Evolutionary conservation across 2,888 invertebrate species (phyloP), one percentile per base, ranked within the genome.

Genomic region (Lamproptera curius): DNA sequence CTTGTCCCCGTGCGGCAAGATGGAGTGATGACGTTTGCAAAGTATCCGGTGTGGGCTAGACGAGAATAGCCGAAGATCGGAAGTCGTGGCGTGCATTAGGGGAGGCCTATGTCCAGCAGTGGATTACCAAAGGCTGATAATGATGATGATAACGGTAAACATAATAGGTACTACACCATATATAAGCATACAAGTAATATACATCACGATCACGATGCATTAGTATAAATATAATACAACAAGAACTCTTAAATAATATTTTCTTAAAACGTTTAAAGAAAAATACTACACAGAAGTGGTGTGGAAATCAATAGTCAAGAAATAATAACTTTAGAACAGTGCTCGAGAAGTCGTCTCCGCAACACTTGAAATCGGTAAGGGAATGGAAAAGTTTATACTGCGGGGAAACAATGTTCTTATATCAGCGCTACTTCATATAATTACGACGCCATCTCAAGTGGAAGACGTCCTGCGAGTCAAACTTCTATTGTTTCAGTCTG

Each of bases 401-500:
- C 43, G 46, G 48, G 42, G 37, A 50, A 63, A 57, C 61, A 58
- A 43, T 54, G 46, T 52, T 45, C 51, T 54, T 58, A 36, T 37
- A 50, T 37, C 36, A 37, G 13, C 44, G 43, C 49, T 40, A 50
- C 44, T 44, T 67, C 61, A 62, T 57, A 59, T 69, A 73, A 74
- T 75, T 71, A 74, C 62, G 57, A 69, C 64, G 68, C 71, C 68
- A 68, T 71, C 60, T 58, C 61, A 56, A 64, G 46, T 49, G 16
- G 44, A 62, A 68, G 61, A 66, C 60, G 61, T 61, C 58, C 62
- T 56, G 56, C 56, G 58, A 69, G 59, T 64, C 63, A 64, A 75
- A 77, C 70, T 75, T 73, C 63, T 69, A 71, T 72, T 73, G 70
- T 71, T 63, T 61, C 41, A 56, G 52, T 61, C 59, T 55, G 45